Evolutionary conservation across 1,140 invertebrate species (phyloP), one percentile per base, ranked within the genome.

Genomic region (Tetranychus urticae): DNA sequence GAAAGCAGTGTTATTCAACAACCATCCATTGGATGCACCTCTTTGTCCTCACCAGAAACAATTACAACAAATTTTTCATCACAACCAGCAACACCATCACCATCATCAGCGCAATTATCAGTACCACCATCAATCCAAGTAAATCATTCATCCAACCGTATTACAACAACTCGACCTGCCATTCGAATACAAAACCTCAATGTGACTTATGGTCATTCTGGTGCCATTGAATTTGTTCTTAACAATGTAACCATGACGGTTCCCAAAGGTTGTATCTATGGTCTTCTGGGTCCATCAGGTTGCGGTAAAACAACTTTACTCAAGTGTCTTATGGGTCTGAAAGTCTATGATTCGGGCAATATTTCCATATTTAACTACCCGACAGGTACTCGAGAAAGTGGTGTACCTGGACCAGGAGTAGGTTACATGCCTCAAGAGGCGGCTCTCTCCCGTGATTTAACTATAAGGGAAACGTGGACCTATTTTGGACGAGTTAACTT

Each of bases 401-500:
- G 37, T 12, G 65, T 90, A 2, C 87, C 87, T 1, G 88, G 88
- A 12, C 85, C 85, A 69, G 77, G 86, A 12, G 85, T 77, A 37
- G 77, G 77, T 10, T 88, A 85, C 67, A 89, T 88, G 86, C 86
- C 85, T 39, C 75, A 76, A 71, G 90, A 94, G 73, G 86, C 90
- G 35, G 89, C 89, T 0, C 75, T 96, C 0, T 93, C 89, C 70
- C 84, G 85, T 1, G 88, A 93, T 72, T 91, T 96, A 72, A 86
- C 87, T 0, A 93, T 94, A 63, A 79, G 80, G 61, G 91, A 96
- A 70, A 93, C 88, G 0, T 83, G 94, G 80, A 81, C 85, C 76
- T 94, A 91, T 70, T 94, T 94, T 71, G 90, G 91, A 23, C 86
- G 86, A 79, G 84, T 96, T 66, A 88, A 90, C 31, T 46, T 31